Conservation (phyloP, 2,113 vertebrate species). For the Corydoras sp. region DNA sequence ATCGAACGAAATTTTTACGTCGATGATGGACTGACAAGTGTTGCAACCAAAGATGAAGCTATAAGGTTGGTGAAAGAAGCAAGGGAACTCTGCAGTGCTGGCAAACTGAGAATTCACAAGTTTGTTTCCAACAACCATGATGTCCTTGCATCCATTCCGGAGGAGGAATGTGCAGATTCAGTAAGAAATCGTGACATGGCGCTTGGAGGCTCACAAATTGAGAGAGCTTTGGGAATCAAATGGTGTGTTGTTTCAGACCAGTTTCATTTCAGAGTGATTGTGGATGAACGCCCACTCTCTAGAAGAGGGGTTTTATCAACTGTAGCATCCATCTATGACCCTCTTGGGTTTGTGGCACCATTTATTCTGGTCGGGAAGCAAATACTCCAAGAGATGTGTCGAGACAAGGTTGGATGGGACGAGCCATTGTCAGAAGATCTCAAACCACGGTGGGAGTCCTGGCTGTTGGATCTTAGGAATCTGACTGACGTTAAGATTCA, state of each 20-base stretch:
- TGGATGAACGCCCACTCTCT: background rate
- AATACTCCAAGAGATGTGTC: conserved; percentile 26
- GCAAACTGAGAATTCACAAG: background rate
- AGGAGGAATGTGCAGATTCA: conserved; percentile 11
- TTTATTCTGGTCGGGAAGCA: conserved; percentile 20
- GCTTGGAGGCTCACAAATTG: background rate
- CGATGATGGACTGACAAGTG: conserved; percentile 31
- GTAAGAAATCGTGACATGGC: background rate
- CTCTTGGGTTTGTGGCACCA: conserved; percentile 16
- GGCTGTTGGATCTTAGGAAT: conserved; percentile 16
- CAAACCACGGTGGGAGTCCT: conserved; percentile 8
- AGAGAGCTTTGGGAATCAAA: conserved; percentile 4
- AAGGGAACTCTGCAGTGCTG: conserved; percentile 3
- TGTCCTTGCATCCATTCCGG: background rate
- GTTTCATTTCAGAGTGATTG: conserved; percentile 21
- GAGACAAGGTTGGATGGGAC: conserved; percentile 25
- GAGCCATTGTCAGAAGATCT: conserved; percentile 8
- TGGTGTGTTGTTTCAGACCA: conserved; percentile 16
- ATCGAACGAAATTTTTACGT: conserved; percentile 28
- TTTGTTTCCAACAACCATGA: conserved; percentile 15
- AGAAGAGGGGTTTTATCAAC: conserved; percentile 15
- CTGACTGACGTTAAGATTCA: conserved; percentile 8
- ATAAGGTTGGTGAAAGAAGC: conserved; percentile 9
- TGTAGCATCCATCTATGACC: no score
- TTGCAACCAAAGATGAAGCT: conserved; percentile 7